Evolutionary conservation across 2,888 invertebrate genomes (phyloP), one percentile per base, ranked within the genome.

Genomic region (Galeruca laticollis): DNA sequence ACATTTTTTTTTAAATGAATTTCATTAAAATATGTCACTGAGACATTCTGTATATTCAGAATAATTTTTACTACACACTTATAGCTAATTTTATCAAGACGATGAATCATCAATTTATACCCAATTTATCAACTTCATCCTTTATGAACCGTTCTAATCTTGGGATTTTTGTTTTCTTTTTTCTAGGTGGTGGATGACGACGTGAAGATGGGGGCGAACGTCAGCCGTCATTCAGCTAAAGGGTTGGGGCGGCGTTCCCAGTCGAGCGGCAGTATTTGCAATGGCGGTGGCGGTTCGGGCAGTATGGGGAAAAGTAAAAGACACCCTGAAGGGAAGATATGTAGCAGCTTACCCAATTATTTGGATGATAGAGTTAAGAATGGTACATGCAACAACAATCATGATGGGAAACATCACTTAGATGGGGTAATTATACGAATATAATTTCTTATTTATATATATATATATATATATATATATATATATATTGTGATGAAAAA

Each of bases 191-290:
- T 64, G 68, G 63, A 63, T 86, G 86, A 87, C 87, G 87, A 87
- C 87, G 87, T 78, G 76, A 88, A 85, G 80, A 93, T 93, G 93
- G 93, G 93, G 84, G 92, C 93, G 72, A 93, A 93, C 88, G 90
- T 93, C 82, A 92, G 93, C 87, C 90, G 93, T 75, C 92, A 92
- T 84, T 91, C 90, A 81, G 89, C 90, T 79, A 92, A 93, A 80
- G 90, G 92, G 77, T 88, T 92, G 60, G 92, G 92, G 72, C 88
- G 93, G 72, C 87, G 93, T 75, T 92, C 92, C 43, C 90, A 92
- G 77, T 93, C 92, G 73, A 92, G 92, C 78, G 92, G 93, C 52
- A 92, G 92, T 84, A 89, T 93, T 51, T 92, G 92, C 87, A 92
- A 92, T 86, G 82, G 82, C 47, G 81, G 80, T 72, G 76, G 76